Base-by-base conservation (phyloP, 2,113 vertebrate genomes). In the Fregata magnificens region DNA sequence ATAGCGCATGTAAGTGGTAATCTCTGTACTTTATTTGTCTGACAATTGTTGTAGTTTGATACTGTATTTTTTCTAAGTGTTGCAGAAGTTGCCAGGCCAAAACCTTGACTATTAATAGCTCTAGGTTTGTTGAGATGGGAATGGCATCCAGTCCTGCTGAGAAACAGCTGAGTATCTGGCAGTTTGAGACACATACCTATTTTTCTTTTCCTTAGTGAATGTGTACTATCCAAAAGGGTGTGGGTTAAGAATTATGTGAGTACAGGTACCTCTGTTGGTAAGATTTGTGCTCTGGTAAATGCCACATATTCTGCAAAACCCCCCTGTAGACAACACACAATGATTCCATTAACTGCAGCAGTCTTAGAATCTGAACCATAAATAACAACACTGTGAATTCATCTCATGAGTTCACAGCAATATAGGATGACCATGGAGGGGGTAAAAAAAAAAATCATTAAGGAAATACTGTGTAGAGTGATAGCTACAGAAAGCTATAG, bases 161-260 rank as follows among this genome's bases (percentile, higher is more conserved):
- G 49, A 86, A 95, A 69, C 86, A 97, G 70, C 81, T 97, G 73
- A 82, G 58, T 69, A 70, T 89, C 70, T 87, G 32, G 5, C 45
- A 89, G 55, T 89, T 80, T 72, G 31, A 89, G 40, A 50, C 7
- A 44, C 0, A 0, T 42, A 32, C 3, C 6, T 52, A 19, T 70
- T 93, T 92, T 73, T 59, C 28, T 79, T 71, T 80, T 81, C 25
- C 63, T 52, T 53, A 11, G 4, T 29, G 49, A 65, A 36, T 3
- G 1, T 28, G 13, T 28, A 69, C n/a, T 28, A 74, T 87, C 28
- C 6, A 22, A 90, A 88, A 84, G 42, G 9, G 7, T 0, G 1
- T 67, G 59, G 13, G 11, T 86, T 59, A 66, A 82, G 63, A 96
- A 66, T 63, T 49, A 4, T 6, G 11, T 15, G 20, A 85, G 14